Base-by-base conservation (phyloP, 2,113 vertebrate genomes). In the Podiceps cristatus region DNA sequence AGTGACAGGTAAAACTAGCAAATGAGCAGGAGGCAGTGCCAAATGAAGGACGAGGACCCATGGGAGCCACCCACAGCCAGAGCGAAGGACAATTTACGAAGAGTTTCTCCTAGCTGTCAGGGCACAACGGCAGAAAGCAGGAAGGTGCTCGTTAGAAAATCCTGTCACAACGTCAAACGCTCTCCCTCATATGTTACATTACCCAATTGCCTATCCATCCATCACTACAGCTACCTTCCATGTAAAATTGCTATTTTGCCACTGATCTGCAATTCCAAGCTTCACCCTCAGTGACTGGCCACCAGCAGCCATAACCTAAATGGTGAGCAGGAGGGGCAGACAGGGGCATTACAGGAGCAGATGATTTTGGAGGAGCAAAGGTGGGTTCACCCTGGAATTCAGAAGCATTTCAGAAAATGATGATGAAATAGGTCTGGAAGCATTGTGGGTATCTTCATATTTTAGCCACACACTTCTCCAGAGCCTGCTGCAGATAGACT, bases 131-230 rank as follows among this genome's bases (percentile, higher is more conserved):
- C 37, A 83, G 17, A 75, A 53, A 90, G 17, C 4, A 44, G 27
- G 28, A 80, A 86, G 40, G 33, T 49, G 63, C 14, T 83, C 73
- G 11, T 53, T 53, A 53, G 64, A 58, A 86, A 91, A 77, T 58
- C 33, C 23, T 7, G 0, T 19, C 49, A 55, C 18, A 40, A 37
- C 0, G 0, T 49, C 29, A 91, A 76, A 75, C 10, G 16, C 3
- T 67, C 3, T 7, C 33, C 2, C 20, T 47, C 4, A 1, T 11
- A 7, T 10, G 5, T 52, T 56, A 20, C 0, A 1, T 85, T 45
- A 9, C 18, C 24, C 10, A 3, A 33, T 69, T 73, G 11, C 16
- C 40, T 25, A 13, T 58, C 5, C 7, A 35, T 66, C 22, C 29
- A 16, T 15, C 49, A 9, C 37, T 90, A 80, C 18, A 64, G 58